phyloP scores from a whole-genome alignment of 2,888 invertebrate species.

The Nephrotoma guestfalica region DNA sequence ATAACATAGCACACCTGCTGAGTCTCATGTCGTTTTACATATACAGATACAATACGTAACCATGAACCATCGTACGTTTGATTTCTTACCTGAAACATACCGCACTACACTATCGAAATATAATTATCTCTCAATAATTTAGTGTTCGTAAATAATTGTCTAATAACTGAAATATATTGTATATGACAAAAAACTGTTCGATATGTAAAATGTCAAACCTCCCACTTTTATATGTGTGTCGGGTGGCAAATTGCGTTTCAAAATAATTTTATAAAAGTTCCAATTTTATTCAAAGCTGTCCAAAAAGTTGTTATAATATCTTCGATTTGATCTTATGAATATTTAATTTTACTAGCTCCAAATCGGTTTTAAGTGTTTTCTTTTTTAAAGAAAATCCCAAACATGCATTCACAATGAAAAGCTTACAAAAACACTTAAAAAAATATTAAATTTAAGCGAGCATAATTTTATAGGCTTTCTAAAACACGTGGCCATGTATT shows the following conservation, averaged over 20 bases:
- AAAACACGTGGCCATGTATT: not conserved
- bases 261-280: not conserved
- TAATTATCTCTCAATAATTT: not conserved
- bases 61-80: not conserved
- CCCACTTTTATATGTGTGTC: not conserved
- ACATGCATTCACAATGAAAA: not conserved
- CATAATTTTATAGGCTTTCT: not conserved
- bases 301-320: not conserved
- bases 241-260: not conserved
- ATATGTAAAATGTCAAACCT: not conserved
- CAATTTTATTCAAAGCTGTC: not conserved
- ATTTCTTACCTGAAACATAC: not conserved
- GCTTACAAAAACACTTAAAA: not conserved
- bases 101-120: not conserved
- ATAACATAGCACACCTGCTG: not conserved
- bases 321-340: not conserved
- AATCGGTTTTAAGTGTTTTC: not conserved
- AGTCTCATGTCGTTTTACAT: not conserved
- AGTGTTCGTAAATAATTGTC: not conserved
- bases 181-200: not conserved
- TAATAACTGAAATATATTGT: not conserved
- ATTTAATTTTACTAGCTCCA: not conserved
- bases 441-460: not conserved
- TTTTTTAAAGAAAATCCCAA: not conserved
- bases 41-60: not conserved